Conservation (phyloP, 2,113 vertebrate species). For the Sylvietta virens region DNA sequence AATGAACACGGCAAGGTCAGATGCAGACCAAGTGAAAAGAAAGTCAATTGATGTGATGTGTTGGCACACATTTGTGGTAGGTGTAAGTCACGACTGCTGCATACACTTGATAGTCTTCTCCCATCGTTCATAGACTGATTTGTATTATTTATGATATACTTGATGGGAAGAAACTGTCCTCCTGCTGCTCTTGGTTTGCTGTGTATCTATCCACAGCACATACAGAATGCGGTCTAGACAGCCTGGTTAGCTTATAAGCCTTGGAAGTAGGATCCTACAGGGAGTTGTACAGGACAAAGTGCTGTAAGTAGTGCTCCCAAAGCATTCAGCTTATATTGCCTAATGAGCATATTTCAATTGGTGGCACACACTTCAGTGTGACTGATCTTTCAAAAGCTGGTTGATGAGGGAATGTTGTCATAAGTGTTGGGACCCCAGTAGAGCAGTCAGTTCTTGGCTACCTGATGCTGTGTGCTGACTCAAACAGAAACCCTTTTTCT, state of each 20-base stretch:
- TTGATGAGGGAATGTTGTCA: not conserved
- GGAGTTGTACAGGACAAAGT: not conserved
- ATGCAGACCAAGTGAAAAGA: not conserved
- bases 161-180: not conserved
- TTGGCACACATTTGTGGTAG: not conserved
- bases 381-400: not conserved
- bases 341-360: not conserved
- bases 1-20: not conserved
- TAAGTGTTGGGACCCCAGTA: not conserved
- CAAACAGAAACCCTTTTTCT: not conserved
- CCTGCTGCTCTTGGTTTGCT: not conserved
- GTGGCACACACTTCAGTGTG: not conserved
- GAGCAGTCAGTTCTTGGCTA: not conserved
- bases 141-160: not conserved
- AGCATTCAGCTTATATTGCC: not conserved
- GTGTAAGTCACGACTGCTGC: not conserved
- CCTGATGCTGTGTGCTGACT: not conserved
- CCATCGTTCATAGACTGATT: not conserved
- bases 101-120: not conserved
- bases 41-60: not conserved
- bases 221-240: not conserved
- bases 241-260: not conserved
- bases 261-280: not conserved
- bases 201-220: not conserved
- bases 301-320: not conserved